phyloP scores from a whole-genome alignment of 1,140 invertebrate genomes.

The Eciton burchellii region DNA sequence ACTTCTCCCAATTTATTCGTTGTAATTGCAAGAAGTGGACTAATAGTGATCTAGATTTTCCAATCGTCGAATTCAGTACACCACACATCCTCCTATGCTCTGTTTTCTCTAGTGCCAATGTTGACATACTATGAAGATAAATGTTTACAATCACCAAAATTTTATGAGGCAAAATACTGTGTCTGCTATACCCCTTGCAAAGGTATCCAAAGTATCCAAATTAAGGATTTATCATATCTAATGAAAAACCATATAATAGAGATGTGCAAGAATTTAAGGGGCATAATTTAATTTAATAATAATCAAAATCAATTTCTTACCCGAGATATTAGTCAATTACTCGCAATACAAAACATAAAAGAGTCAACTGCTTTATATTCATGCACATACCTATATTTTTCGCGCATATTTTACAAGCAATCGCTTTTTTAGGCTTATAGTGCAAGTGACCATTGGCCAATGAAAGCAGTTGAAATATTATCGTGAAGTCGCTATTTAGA shows the following conservation, averaged over 20 bases:
- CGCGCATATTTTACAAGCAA: constrained; percentile 62
- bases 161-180: constrained; percentile 81
- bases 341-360: not conserved
- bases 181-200: constrained; percentile 79
- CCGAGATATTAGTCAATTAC: constrained; percentile 18
- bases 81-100: constrained; percentile 70
- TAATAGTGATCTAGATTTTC: constrained; percentile 71
- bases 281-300: not conserved
- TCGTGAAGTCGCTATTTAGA: constrained; percentile 67
- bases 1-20: constrained; percentile 20
- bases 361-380: constrained; percentile 47
- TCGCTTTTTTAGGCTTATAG: constrained; percentile 78
- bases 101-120: constrained; percentile 81
- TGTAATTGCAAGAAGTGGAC: constrained; percentile 61
- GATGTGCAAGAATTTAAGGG: constrained; percentile 66
- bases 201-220: constrained; percentile 76
- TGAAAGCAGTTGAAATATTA: constrained; percentile 65
- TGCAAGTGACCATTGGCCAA: constrained; percentile 69
- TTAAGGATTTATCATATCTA: constrained; percentile 64
- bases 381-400: constrained; percentile 60
- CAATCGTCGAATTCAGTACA: constrained; percentile 57
- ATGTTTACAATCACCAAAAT: constrained; percentile 80
- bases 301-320: not conserved
- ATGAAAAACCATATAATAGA: constrained; percentile 43
- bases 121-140: constrained; percentile 82